Percentiles rank a stretch among this genome's conserved stretches.
Conservation (phyloP, 2,113 vertebrate genomes). For the Myxocyprinus asiaticus region DNA sequence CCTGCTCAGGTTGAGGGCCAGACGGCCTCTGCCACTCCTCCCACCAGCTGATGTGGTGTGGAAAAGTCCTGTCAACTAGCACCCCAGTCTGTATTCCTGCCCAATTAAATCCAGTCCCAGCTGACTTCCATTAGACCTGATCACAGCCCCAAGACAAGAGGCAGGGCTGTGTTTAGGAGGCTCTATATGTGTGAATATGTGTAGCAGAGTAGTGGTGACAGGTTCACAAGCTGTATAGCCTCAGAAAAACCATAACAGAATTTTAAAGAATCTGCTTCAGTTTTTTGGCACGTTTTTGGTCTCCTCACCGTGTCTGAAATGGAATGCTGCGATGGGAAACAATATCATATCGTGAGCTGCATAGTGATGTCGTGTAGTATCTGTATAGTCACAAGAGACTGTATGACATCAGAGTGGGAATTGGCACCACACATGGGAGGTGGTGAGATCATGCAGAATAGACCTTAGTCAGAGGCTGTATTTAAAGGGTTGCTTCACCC, state of each 20-base stretch:
- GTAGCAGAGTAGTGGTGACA: constrained; percentile 35
- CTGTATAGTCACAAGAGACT: constrained; percentile 20
- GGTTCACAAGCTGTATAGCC: constrained; percentile 46
- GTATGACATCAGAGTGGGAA: constrained; percentile 25
- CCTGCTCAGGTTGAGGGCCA: background rate
- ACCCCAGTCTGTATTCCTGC: constrained; percentile 71
- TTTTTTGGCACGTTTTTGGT: constrained; percentile 1
- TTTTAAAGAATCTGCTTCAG: constrained; percentile 20
- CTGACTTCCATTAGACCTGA: constrained; percentile 62
- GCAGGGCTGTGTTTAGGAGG: constrained; percentile 6
- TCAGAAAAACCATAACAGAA: constrained; percentile 39
- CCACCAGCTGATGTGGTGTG: constrained; percentile 39
- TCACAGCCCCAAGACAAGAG: constrained; percentile 60
- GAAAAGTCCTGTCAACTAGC: constrained; percentile 57
- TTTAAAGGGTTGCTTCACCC: no score
- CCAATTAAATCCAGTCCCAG: constrained; percentile 72
- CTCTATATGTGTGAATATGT: constrained; percentile 13
- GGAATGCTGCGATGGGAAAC: background rate
- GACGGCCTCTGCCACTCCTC: background rate
- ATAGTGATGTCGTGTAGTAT: constrained; percentile 16
- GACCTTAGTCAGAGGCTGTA: no score
- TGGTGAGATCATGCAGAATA: no score
- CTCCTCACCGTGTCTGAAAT: no score
- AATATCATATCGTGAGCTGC: background rate
- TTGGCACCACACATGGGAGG: background rate